These are phyloP conservation scores for Malurus melanocephalus DNA, from an alignment of 2,113 vertebrate genomes.

Conservation along the genomic window DNA sequence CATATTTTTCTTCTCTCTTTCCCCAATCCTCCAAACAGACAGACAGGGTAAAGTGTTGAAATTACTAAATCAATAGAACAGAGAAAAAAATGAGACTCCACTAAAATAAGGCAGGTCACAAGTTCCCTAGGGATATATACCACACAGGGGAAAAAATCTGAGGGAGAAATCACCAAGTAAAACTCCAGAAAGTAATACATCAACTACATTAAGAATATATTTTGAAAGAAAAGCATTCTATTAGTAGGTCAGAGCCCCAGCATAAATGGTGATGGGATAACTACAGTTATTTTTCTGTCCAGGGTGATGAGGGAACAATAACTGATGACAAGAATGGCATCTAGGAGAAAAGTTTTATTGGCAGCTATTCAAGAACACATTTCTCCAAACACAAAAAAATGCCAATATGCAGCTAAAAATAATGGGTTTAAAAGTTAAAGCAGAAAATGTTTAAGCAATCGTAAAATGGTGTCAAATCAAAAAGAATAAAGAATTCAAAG, in stretches of 20 bases:
- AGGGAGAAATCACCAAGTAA: background rate
- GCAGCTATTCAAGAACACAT: constrained; percentile 27
- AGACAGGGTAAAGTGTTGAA: background rate
- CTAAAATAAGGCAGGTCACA: background rate
- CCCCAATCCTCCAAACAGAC: background rate
- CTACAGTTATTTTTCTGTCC: constrained; percentile 43
- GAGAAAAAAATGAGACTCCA: background rate
- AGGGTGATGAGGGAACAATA: constrained; percentile 6
- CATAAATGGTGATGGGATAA: constrained; percentile 28
- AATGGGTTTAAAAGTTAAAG: background rate
- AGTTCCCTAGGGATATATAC: background rate
- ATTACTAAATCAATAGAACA: background rate
- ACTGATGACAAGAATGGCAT: background rate
- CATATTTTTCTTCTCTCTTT: background rate
- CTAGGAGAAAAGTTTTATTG: background rate
- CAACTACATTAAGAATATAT: background rate
- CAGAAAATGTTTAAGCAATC: background rate
- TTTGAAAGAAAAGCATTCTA: background rate
- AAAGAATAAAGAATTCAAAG: background rate
- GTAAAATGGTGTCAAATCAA: background rate
- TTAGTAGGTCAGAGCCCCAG: background rate
- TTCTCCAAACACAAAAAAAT: background rate
- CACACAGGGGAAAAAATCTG: background rate
- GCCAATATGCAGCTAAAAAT: constrained; percentile 13
- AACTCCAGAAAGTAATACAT: background rate